These are phyloP conservation scores for Ascidia mentula DNA, from an alignment of 23 tunicate genomes.

Conservation along the genomic window DNA sequence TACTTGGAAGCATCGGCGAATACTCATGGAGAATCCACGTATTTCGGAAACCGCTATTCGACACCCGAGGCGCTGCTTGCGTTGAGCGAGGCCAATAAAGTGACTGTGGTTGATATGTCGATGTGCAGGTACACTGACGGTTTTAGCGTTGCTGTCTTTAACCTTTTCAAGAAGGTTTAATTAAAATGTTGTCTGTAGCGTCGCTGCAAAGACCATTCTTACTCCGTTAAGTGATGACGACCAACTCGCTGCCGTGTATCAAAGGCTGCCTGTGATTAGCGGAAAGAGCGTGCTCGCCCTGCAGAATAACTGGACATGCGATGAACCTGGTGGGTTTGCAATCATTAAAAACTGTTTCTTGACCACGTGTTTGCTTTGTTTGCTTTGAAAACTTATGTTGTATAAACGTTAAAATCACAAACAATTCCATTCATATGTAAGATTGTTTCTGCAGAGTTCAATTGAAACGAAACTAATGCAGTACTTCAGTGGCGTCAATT, in stretches of 20 bases:
- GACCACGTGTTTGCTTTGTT: too few species aligned
- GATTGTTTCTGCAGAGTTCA: too few species aligned
- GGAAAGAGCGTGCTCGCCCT: conserved; percentile 11
- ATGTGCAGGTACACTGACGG: background rate
- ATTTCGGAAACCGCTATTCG: conserved; percentile 3
- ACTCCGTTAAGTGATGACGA: background rate
- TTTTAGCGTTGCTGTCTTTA: too few species aligned
- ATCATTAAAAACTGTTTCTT: too few species aligned
- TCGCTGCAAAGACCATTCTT: background rate
- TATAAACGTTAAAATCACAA: too few species aligned
- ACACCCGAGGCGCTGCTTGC: conserved; percentile 17
- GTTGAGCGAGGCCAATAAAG: background rate
- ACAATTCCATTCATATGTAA: too few species aligned
- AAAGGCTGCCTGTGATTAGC: background rate
- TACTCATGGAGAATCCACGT: background rate
- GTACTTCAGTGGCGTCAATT: too few species aligned
- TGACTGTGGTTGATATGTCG: background rate
- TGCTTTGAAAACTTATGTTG: too few species aligned
- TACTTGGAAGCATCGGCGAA: conserved; percentile 8
- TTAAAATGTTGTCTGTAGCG: background rate
- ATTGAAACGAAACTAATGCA: too few species aligned
- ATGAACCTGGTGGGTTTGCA: background rate
- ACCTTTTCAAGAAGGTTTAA: background rate
- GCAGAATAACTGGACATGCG: background rate
- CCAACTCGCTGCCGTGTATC: background rate